Base-by-base conservation (phyloP, 1,140 invertebrate genomes). In the Paralvinella palmiformis region DNA sequence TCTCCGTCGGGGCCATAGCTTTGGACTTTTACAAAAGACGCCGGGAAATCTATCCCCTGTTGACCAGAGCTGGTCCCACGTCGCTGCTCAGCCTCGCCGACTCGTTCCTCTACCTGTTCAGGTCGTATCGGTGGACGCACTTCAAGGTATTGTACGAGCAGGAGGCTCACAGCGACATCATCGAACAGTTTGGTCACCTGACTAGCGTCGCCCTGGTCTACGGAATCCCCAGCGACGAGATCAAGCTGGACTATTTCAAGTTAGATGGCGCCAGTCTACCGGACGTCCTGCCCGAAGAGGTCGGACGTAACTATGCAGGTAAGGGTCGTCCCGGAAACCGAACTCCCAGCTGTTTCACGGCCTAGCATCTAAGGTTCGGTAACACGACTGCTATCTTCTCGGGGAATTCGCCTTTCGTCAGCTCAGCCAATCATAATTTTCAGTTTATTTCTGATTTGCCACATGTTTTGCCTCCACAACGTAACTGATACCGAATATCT, bases 1-100 rank as follows among this genome's bases (percentile, higher is more conserved):
- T 96, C 2, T 94, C 92, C 0, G 87, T 91, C 0, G 90, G 90
- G 0, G 92, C 87, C 0, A 89, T 91, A 73, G 91, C 90, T 0
- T 86, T 89, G 59, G 87, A 90, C 56, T 93, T 93, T 76, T 84
- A 58, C 6, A 53, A 44, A 20, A 35, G 59, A 17, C 59, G 59
- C 6, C 35, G 37, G 15, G 37, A 74, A 73, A 15, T 77, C 5
- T 95, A 89, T 76, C 85, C 86, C 0, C 87, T 90, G 0, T 81
- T 96, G 10, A 95, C 91, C 0, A 84, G 92, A 44, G 87, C 94
- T 80, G 92, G 91, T 83, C 90, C 91, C 0, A n/a, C 22, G 22
- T 88, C 88, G 44, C 89, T 92, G 77, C 85, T 82, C 53, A 85
- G 88, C 69, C 85, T 91, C 1, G 87, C 88, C 6, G 60, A 73